Conservation (phyloP, 2,113 vertebrate species). For the Uria lomvia region DNA sequence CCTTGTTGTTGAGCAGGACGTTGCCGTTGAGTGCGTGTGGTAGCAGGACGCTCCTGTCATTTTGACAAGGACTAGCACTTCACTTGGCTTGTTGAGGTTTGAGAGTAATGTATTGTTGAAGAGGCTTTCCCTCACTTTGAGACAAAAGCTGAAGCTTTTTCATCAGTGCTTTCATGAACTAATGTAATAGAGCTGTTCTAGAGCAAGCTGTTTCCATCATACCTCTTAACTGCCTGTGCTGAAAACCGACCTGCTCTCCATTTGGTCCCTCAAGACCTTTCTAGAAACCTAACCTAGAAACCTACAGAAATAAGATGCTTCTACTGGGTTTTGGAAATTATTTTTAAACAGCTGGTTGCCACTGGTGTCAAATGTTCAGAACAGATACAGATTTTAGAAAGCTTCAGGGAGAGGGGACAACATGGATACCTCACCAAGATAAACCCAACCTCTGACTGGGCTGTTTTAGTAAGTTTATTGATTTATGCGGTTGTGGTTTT, state of each 20-base stretch:
- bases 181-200: accelerated
- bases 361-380: neutral
- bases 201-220: neutral
- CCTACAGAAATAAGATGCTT: neutral
- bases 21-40: neutral
- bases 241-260: accelerated
- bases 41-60: neutral
- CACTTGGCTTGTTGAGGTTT: neutral
- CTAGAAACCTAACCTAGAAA: too few relatives aligned
- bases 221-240: neutral
- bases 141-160: neutral
- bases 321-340: neutral
- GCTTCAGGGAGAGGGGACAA: neutral
- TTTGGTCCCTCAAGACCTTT: neutral
- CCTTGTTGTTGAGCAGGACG: neutral
- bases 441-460: neutral
- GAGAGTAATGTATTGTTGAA: neutral
- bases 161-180: accelerated
- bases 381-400: neutral
- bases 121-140: neutral
- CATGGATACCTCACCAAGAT: neutral
- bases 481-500: neutral
- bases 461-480: neutral
- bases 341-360: neutral
- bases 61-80: neutral